phyloP scores from a whole-genome alignment of 1,140 invertebrate species.

The Drosophila lacteicornis region DNA sequence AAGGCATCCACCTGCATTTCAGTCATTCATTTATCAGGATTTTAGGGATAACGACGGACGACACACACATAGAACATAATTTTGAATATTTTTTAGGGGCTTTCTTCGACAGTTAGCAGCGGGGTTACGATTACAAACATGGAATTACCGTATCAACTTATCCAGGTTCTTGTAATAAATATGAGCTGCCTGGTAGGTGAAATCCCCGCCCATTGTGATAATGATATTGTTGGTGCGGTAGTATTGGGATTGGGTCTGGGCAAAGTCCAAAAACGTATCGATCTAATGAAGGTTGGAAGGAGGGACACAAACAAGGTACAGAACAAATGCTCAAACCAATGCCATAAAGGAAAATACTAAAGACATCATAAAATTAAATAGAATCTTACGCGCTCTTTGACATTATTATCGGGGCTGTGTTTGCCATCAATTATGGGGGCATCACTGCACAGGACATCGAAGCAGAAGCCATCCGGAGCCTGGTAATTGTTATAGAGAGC shows the following conservation, averaged over 20 bases:
- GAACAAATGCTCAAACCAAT: conserved; percentile 40
- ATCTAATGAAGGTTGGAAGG: conserved; percentile 85
- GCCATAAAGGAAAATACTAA: conserved; percentile 5
- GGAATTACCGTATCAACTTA: conserved; percentile 92
- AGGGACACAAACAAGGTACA: conserved; percentile 33
- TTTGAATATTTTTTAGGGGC: conserved; percentile 51
- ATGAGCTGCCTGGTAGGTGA: conserved; percentile 94
- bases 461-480: conserved; percentile 95
- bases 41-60: not conserved
- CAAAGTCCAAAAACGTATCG: conserved; percentile 87
- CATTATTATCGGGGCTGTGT: conserved; percentile 90
- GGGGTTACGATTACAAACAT: conserved; percentile 12
- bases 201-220: conserved; percentile 97
- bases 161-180: conserved; percentile 96
- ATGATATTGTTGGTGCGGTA: conserved; percentile 92
- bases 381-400: conserved; percentile 87
- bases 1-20: conserved; percentile 86
- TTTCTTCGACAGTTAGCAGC: conserved; percentile 57
- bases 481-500: conserved; percentile 92
- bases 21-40: not conserved
- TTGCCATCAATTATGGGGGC: conserved; percentile 92
- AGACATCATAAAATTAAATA: not conserved
- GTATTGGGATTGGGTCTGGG: conserved; percentile 86
- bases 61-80: conserved; percentile 12
- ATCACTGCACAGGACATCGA: conserved; percentile 93